These are phyloP conservation scores for Erythrocercus mccallii DNA, from an alignment of 2,113 vertebrate genomes.

Conservation along the genomic window DNA sequence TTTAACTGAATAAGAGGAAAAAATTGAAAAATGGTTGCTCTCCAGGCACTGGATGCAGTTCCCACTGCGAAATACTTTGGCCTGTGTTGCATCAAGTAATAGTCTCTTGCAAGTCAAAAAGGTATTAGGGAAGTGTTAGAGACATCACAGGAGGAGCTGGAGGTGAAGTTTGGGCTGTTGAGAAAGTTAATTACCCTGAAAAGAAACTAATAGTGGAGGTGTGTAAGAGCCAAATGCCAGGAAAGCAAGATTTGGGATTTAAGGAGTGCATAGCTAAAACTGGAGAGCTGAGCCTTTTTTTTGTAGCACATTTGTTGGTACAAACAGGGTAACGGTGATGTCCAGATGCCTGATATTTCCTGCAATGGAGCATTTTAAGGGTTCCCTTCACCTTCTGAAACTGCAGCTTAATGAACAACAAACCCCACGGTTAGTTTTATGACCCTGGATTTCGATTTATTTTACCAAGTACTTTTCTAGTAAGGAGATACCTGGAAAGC, in stretches of 20 bases:
- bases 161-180: background rate
- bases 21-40: background rate
- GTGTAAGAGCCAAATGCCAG: background rate
- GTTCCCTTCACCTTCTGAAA: background rate
- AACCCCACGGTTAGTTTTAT: background rate
- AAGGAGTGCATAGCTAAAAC: background rate
- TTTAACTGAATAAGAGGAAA: background rate
- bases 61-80: background rate
- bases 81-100: constrained; percentile 7
- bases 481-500: background rate
- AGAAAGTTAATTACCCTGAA: constrained; percentile 26
- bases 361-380: background rate
- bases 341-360: background rate
- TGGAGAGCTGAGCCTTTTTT: background rate
- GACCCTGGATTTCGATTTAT: background rate
- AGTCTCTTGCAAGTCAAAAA: constrained; percentile 13
- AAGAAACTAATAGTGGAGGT: constrained; percentile 23
- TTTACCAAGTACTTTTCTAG: background rate
- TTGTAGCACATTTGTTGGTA: background rate
- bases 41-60: background rate
- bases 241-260: background rate
- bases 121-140: constrained; percentile 30
- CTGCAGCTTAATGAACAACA: background rate
- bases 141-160: background rate
- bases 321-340: background rate